Percentiles rank a stretch among this genome's conserved stretches.
phyloP scores from a whole-genome alignment of 2,888 invertebrate genomes.

The Margaritifera margaritifera region DNA sequence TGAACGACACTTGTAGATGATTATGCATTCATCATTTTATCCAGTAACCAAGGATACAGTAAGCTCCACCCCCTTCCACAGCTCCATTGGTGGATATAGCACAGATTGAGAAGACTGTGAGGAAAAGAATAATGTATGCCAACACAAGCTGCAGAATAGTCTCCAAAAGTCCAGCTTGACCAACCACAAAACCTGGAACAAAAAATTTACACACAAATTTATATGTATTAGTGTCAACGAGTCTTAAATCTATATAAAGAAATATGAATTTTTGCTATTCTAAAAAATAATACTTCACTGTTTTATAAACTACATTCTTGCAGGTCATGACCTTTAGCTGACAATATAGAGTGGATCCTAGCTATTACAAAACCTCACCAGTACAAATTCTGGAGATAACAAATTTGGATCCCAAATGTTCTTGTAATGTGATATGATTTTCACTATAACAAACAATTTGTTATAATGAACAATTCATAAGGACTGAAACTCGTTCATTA shows the following conservation, averaged over 20 bases:
- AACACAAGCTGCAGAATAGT: constrained; percentile 90
- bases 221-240: neutral
- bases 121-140: constrained; percentile 94
- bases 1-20: neutral
- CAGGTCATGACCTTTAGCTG: constrained; percentile 85
- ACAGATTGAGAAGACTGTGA: constrained; percentile 97
- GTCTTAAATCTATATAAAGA: neutral
- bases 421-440: too few relatives aligned
- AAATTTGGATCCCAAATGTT: too few relatives aligned
- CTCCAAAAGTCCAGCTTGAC: constrained; percentile 93
- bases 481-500: too few relatives aligned
- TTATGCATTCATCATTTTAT: neutral
- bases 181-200: constrained; percentile 92
- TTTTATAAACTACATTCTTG: constrained; percentile 94
- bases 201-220: neutral
- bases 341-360: too few relatives aligned
- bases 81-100: constrained; percentile 99
- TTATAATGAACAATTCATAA: too few relatives aligned
- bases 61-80: constrained; percentile 98
- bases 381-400: too few relatives aligned
- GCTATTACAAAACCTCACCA: too few relatives aligned
- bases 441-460: too few relatives aligned
- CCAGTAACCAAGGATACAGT: constrained; percentile 84
- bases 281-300: constrained; percentile 40
- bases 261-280: neutral